Conservation (phyloP, 2,113 vertebrate species). For the Cryptoleucopteryx plumbea region DNA sequence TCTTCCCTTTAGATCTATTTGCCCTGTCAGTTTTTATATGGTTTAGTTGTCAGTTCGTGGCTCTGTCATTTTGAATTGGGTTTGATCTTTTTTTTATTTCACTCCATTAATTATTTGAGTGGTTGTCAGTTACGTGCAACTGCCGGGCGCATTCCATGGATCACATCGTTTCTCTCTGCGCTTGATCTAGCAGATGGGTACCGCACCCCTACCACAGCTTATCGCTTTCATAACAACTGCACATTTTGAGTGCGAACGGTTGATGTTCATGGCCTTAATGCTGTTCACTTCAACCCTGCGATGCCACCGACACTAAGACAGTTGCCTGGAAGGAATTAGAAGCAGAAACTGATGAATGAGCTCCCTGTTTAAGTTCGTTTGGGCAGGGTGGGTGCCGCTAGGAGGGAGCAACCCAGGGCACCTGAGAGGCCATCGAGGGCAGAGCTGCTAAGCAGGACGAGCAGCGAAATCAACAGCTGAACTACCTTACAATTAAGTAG, state of each 20-base stretch:
- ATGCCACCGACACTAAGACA: fast-evolving
- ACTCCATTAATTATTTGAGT: neutral
- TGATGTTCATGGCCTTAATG: neutral
- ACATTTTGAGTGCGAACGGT: fast-evolving
- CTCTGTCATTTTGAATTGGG: neutral
- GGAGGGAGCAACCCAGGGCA: neutral
- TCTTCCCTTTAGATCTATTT: neutral
- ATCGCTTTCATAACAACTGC: neutral
- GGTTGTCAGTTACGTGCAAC: neutral
- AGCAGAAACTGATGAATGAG: neutral
- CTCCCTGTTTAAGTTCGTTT: neutral
- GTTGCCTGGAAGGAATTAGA: fast-evolving
- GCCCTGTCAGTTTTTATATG: neutral
- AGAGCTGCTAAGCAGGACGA: neutral
- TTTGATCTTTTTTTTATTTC: neutral
- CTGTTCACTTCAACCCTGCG: neutral
- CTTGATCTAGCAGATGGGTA: neutral
- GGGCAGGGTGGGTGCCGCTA: neutral
- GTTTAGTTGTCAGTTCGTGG: neutral
- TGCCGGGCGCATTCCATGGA: fast-evolving
- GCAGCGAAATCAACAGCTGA: neutral
- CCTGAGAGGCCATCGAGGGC: neutral
- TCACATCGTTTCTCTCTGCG: neutral
- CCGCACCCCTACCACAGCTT: fast-evolving
- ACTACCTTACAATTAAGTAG: neutral